A percentile compares a stretch with the other conserved stretches of the same genome.
Conservation (phyloP, 2,113 vertebrate genomes). For the Arothron firmamentum region DNA sequence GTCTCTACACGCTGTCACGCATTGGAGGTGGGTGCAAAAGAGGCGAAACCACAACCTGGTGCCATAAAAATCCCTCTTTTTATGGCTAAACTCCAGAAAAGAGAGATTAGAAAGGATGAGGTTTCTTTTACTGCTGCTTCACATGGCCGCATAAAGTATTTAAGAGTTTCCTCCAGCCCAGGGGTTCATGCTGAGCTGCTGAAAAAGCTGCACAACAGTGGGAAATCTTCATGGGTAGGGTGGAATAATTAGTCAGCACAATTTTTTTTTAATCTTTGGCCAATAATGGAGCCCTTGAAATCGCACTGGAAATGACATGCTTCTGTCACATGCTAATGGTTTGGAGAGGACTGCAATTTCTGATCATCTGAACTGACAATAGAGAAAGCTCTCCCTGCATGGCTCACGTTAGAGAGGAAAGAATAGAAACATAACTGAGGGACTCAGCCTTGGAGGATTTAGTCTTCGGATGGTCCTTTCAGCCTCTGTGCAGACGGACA, state of each 20-base stretch:
- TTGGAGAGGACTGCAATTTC: background rate
- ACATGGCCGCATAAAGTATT: slow-evolving; percentile 50
- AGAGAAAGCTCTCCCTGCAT: slow-evolving; percentile 12
- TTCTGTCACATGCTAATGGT: slow-evolving; percentile 4
- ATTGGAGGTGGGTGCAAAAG: slow-evolving; percentile 10
- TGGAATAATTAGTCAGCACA: slow-evolving; percentile 10
- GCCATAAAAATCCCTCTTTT: slow-evolving; percentile 43
- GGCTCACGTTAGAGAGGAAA: slow-evolving; percentile 14
- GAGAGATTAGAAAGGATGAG: slow-evolving; percentile 21
- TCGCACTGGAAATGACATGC: slow-evolving; percentile 8
- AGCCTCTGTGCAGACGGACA: slow-evolving; percentile 38
- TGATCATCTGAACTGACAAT: slow-evolving; percentile 23
- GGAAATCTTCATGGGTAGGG: slow-evolving; percentile 4
- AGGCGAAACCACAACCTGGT: background rate
- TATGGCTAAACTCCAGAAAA: slow-evolving; percentile 41
- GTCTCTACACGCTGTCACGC: slow-evolving; percentile 3
- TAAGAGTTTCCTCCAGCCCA: slow-evolving; percentile 44
- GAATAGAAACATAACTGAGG: slow-evolving; percentile 37
- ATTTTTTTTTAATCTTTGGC: slow-evolving; percentile 27
- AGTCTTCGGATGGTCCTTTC: slow-evolving; percentile 48
- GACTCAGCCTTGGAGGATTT: slow-evolving; percentile 36
- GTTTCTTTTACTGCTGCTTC: slow-evolving; percentile 42
- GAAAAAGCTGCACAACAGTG: slow-evolving; percentile 21
- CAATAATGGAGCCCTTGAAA: slow-evolving; percentile 18
- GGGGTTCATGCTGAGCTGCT: slow-evolving; percentile 36